Base-by-base conservation (phyloP, 2,888 invertebrate genomes). In the Chirona hameri region DNA sequence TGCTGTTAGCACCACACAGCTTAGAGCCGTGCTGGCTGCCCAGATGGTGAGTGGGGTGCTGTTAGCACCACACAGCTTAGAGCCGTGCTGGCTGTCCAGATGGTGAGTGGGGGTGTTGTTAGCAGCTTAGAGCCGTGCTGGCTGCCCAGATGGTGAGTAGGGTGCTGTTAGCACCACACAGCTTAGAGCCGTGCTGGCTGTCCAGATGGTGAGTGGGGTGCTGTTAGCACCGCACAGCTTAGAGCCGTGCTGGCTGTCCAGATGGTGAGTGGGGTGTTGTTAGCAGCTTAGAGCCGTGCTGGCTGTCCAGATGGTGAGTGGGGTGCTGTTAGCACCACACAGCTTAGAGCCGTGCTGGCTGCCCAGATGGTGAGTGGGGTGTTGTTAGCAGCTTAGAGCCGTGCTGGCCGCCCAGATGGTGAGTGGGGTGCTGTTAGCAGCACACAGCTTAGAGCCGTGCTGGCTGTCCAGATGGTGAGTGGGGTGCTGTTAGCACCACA, bases 381-480 rank as follows among this genome's bases (percentile, higher is more conserved):
- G 39, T n/a, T n/a, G n/a, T n/a, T n/a, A n/a, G n/a, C n/a, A n/a
- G n/a, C n/a, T n/a, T n/a, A 39, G 39, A 39, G 39, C 39, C 39
- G 39, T 39, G 39, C 39, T 39, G 4, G 39, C 39, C 7, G 39
- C 39, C 39, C 39, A 39, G n/a, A n/a, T n/a, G 81, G 82, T 84
- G 24, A 4, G 46, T 0, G 76, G 76, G 1, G 46, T n/a, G n/a
- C 39, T 0, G 46, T 76, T 9, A 24, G 24, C 76, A 76, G 46
- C 24, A 14, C 76, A 10, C 76, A 76, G 24, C 76, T 76, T 9
- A 76, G 24, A 39, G 76, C 46, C 39, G 12, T 76, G 10, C 76
- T 76, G 24, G 76, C 76, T 1, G 76, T 46, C 2, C 46, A 46
- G 60, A 60, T 84, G 81, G 86, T 86, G 3, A 83, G 76, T 29